Evolutionary conservation across 2,888 invertebrate genomes (phyloP).

Genomic region (Agrenia bidenticulata): DNA sequence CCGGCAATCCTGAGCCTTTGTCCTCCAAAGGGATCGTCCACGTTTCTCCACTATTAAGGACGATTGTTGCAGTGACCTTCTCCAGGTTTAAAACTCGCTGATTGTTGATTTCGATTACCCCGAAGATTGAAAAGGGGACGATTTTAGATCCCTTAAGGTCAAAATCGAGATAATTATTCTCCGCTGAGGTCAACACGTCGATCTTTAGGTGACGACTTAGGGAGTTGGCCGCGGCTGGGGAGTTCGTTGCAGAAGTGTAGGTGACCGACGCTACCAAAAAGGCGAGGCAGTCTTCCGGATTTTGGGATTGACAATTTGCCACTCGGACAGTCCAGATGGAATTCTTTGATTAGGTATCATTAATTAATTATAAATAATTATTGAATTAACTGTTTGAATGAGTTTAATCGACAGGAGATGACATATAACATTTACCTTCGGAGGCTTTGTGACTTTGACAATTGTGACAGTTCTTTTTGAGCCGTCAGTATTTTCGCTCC

Average conservation of each 20-base stretch:
- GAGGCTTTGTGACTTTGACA: slow-evolving; percentile 1
- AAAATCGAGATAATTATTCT: slow-evolving; percentile 40
- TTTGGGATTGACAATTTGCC: slow-evolving; percentile 21
- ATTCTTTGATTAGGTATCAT: no score
- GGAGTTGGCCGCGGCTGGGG: neutral
- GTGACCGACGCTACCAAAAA: slow-evolving; percentile 22
- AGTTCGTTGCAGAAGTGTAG: slow-evolving; percentile 10
- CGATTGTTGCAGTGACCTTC: slow-evolving; percentile 28
- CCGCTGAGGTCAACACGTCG: slow-evolving; percentile 38
- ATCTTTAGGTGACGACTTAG: slow-evolving; percentile 20
- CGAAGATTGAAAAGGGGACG: slow-evolving; percentile 42
- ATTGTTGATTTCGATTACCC: slow-evolving; percentile 33
- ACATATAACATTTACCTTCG: slow-evolving; percentile 1
- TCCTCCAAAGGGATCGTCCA: slow-evolving; percentile 25
- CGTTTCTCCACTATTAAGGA: slow-evolving; percentile 1
- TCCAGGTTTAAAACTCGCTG: slow-evolving; percentile 27
- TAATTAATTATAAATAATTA: no score
- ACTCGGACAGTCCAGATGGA: slow-evolving; percentile 24
- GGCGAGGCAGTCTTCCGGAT: slow-evolving; percentile 26
- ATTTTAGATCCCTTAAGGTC: slow-evolving; percentile 26
- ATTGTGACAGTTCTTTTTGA: slow-evolving; percentile 10
- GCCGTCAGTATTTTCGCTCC: slow-evolving; percentile 5
- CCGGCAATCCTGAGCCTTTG: slow-evolving; percentile 30
- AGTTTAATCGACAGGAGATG: no score
- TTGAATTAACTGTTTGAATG: no score